phyloP scores from a whole-genome alignment of 2,113 vertebrate species.

The Numenius arquata region DNA sequence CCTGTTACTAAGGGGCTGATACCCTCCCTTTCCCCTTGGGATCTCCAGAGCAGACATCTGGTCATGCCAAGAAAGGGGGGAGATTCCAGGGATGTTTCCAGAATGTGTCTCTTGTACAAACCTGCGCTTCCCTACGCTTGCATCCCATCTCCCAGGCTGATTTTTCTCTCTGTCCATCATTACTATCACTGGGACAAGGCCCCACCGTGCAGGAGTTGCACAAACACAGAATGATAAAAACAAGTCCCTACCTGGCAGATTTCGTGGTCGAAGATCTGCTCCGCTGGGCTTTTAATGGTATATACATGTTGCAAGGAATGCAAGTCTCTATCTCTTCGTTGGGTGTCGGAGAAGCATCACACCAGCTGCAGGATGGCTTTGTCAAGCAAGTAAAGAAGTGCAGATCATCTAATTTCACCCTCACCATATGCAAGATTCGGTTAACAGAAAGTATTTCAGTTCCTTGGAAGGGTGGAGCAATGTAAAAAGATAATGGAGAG shows the following conservation, averaged over 20 bases:
- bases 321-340: background rate
- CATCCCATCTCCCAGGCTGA: background rate
- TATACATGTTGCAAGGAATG: background rate
- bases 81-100: background rate
- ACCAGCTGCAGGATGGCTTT: background rate
- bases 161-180: background rate
- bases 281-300: background rate
- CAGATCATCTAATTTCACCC: background rate
- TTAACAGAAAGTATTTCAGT: background rate
- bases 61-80: background rate
- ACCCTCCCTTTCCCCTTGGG: background rate
- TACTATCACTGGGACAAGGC: background rate
- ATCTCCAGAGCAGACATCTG: background rate
- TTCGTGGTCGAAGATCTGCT: background rate
- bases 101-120: background rate
- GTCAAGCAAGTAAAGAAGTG: background rate
- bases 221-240: background rate
- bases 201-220: background rate
- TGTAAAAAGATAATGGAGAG: background rate
- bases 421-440: background rate
- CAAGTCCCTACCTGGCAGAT: background rate
- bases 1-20: background rate
- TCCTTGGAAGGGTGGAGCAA: background rate
- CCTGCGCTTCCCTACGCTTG: background rate
- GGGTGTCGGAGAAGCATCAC: background rate